A percentile compares a stretch with the other conserved stretches of the same genome.
phyloP scores from a whole-genome alignment of 2,888 invertebrate genomes.

The Lucinisca nassula region DNA sequence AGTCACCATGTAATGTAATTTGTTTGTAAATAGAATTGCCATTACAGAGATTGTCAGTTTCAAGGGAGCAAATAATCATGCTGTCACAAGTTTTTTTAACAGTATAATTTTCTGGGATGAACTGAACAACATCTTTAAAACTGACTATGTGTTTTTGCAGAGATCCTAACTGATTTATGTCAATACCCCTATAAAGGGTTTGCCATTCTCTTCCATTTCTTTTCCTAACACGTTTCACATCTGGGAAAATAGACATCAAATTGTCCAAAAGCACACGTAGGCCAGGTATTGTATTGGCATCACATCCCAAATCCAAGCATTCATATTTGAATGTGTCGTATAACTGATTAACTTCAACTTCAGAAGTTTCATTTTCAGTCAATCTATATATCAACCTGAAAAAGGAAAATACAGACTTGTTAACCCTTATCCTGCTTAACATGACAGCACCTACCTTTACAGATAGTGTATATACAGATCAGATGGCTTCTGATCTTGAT shows the following conservation, averaged over 20 bases:
- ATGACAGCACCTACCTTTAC: too few species aligned
- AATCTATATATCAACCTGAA: slow-evolving; percentile 3
- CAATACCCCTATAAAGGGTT: slow-evolving; percentile 18
- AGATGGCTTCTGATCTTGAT: neutral
- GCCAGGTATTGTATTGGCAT: neutral
- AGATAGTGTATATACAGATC: too few species aligned
- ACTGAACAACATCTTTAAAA: neutral
- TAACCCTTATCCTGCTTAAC: too few species aligned
- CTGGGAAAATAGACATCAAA: slow-evolving; percentile 1
- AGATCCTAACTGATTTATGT: neutral
- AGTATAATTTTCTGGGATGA: neutral
- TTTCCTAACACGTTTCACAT: neutral
- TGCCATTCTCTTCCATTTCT: neutral
- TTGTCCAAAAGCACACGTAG: neutral
- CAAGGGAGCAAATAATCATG: neutral
- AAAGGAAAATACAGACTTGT: too few species aligned
- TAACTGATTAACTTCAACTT: slow-evolving; percentile 24
- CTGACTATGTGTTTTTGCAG: neutral
- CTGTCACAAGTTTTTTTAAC: neutral
- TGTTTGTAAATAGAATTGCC: neutral
- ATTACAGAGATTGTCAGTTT: slow-evolving; percentile 12
- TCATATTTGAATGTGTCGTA: slow-evolving; percentile 24
- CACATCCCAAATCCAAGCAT: neutral
- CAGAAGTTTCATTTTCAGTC: neutral
- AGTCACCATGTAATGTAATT: neutral